Percentiles rank a stretch among this genome's conserved stretches.
Conservation (phyloP, 2,797 vertebrate species). For the Sciaenops ocellatus region DNA sequence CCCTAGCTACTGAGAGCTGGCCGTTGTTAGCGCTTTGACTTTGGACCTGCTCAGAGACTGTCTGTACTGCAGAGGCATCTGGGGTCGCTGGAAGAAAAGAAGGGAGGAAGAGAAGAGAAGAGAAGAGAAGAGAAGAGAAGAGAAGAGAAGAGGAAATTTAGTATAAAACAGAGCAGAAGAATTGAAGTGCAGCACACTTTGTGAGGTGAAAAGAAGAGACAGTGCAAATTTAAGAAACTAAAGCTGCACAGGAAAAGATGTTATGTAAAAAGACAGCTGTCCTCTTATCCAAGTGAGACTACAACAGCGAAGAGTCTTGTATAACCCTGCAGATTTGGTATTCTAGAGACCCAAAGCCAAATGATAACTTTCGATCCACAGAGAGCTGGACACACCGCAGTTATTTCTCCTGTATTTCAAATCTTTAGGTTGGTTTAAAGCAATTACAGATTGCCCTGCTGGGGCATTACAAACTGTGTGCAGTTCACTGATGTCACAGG, state of each 20-base stretch:
- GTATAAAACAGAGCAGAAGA: conserved; percentile 42
- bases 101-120: conserved; percentile 28
- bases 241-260: conserved; percentile 17
- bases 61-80: conserved; percentile 83
- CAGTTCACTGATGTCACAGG: neutral
- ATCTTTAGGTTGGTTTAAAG: neutral
- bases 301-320: neutral
- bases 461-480: neutral
- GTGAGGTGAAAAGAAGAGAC: conserved; percentile 25
- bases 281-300: conserved; percentile 6
- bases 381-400: neutral
- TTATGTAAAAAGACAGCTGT: conserved; percentile 30
- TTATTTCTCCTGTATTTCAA: neutral
- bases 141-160: conserved; percentile 6
- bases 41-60: conserved; percentile 89
- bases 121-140: conserved; percentile 13
- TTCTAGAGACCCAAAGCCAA: neutral
- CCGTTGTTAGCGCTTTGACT: conserved; percentile 72
- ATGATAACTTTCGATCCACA: neutral
- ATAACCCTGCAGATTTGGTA: neutral
- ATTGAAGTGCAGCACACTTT: conserved; percentile 19
- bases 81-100: conserved; percentile 72
- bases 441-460: neutral
- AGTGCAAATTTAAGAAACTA: conserved; percentile 14
- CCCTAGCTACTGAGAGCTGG: conserved; percentile 83